phyloP scores from a whole-genome alignment of 1,140 invertebrate species.

The Bombyx mandarina region DNA sequence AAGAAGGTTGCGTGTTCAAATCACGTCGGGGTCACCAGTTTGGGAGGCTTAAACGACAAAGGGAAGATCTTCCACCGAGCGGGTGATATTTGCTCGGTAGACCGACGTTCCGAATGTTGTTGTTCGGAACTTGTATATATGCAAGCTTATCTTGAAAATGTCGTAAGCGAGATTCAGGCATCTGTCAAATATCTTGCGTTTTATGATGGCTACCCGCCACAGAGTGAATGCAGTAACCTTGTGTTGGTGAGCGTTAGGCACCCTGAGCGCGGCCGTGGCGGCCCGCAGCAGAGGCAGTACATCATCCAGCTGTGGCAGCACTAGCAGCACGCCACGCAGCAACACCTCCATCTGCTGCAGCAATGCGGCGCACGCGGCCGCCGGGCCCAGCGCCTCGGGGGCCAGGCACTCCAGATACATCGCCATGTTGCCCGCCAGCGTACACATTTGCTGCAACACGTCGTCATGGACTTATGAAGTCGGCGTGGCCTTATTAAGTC shows the following conservation, averaged over 20 bases:
- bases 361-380: conserved; percentile 85
- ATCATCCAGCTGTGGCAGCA: conserved; percentile 81
- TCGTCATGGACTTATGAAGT: not conserved
- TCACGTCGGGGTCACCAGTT: too few species aligned
- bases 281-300: conserved; percentile 85
- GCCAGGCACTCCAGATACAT: conserved; percentile 94
- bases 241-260: conserved; percentile 84
- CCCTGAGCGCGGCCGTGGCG: conserved; percentile 87
- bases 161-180: too few species aligned
- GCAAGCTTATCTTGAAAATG: too few species aligned
- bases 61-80: too few species aligned
- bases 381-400: conserved; percentile 82
- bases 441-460: conserved; percentile 41
- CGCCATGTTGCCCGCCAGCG: conserved; percentile 81
- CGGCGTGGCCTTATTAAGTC: too few species aligned
- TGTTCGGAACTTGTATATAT: too few species aligned
- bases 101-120: too few species aligned
- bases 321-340: conserved; percentile 83
- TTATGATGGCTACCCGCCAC: too few species aligned
- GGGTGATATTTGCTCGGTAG: too few species aligned
- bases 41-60: too few species aligned
- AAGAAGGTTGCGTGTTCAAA: too few species aligned
- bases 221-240: conserved; percentile 72
- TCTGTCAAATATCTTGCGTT: too few species aligned
- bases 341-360: conserved; percentile 87